These are phyloP conservation scores for Helicoverpa zea DNA, from an alignment of 1,140 invertebrate species.

Conservation along the genomic window DNA sequence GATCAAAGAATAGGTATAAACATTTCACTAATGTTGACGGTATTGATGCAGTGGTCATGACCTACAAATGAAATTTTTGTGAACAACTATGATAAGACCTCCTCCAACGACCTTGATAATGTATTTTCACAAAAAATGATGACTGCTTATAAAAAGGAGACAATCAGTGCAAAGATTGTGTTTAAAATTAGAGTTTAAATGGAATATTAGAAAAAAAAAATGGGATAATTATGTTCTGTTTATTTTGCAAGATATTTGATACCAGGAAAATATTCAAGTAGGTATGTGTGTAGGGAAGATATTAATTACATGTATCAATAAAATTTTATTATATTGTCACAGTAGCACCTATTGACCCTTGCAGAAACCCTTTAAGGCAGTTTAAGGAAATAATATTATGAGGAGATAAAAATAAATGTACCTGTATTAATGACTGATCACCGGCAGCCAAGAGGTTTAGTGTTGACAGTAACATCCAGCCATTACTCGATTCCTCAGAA, in stretches of 20 bases:
- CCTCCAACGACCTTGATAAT: conserved; percentile 12
- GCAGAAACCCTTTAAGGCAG: too few species aligned
- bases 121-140: conserved; percentile 1
- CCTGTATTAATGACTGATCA: conserved; percentile 88
- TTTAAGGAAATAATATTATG: too few species aligned
- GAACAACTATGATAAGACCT: neutral
- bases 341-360: too few species aligned
- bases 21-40: conserved; percentile 99
- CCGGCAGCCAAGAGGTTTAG: conserved; percentile 96
- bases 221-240: neutral
- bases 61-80: conserved; percentile 86
- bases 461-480: conserved; percentile 98
- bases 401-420: conserved; percentile 44
- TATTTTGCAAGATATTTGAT: too few species aligned
- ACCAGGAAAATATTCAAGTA: too few species aligned
- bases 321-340: too few species aligned
- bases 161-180: too few species aligned
- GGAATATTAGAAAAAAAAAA: too few species aligned
- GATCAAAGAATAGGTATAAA: conserved; percentile 99
- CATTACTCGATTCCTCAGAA: conserved; percentile 97
- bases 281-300: too few species aligned
- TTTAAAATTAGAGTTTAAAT: too few species aligned
- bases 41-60: conserved; percentile 97
- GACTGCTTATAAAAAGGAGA: neutral
- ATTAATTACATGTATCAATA: too few species aligned